Evolutionary conservation across 2,797 vertebrate species (phyloP).

Genomic region (Glyptemys insculpta): DNA sequence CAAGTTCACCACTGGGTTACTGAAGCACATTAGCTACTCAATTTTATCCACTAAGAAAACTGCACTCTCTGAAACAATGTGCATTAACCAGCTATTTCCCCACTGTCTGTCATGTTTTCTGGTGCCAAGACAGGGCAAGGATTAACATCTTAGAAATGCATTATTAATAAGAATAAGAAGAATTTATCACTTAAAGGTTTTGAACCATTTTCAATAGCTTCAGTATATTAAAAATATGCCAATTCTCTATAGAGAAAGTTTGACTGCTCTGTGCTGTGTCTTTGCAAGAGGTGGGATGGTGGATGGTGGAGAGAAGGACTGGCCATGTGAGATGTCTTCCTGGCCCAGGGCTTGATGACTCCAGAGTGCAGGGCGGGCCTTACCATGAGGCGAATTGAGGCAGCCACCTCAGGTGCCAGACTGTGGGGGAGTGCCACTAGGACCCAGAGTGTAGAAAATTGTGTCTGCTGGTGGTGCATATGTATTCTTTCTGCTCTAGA

Average conservation of each 20-base stretch:
- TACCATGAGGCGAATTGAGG: too few species aligned
- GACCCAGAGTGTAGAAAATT: too few species aligned
- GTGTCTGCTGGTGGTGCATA: too few species aligned
- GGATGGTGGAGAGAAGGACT: fast-evolving
- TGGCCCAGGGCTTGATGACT: neutral
- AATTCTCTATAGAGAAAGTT: neutral
- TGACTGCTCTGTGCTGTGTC: neutral
- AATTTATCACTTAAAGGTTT: neutral
- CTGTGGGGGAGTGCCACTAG: too few species aligned
- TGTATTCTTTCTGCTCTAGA: too few species aligned
- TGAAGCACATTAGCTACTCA: neutral
- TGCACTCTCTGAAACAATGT: neutral
- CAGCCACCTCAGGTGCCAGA: too few species aligned
- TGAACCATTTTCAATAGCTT: neutral
- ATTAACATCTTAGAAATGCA: neutral
- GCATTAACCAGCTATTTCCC: neutral
- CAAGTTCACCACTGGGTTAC: neutral
- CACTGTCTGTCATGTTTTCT: neutral
- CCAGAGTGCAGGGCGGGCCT: neutral
- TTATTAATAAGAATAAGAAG: neutral
- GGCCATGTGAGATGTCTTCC: neutral
- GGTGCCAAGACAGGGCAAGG: neutral
- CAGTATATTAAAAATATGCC: neutral
- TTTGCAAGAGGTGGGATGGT: neutral
- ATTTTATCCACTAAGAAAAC: neutral